phyloP scores from a whole-genome alignment of 2,797 vertebrate genomes.

The Etheostoma perlongum region DNA sequence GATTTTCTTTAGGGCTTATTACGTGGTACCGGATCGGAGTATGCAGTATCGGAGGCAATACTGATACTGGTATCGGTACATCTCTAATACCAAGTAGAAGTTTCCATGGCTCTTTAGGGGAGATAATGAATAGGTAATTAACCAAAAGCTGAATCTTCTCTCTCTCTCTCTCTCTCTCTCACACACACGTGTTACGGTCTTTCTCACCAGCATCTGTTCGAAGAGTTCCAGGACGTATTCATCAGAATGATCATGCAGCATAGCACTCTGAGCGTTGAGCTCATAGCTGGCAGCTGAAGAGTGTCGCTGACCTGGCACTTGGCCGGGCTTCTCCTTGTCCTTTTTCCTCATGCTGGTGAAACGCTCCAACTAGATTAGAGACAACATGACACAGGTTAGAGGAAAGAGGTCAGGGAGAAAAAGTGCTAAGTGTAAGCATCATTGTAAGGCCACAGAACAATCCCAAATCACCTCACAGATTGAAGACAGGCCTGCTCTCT shows the following conservation, averaged over 20 bases:
- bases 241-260: conserved; percentile 86
- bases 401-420: conserved; percentile 19
- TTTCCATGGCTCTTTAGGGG: conserved; percentile 4
- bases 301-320: conserved; percentile 81
- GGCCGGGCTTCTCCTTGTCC: conserved; percentile 89
- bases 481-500: neutral
- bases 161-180: too few species aligned
- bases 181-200: neutral
- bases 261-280: conserved; percentile 72
- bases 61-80: too few species aligned
- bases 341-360: conserved; percentile 96
- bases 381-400: conserved; percentile 48
- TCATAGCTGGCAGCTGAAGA: conserved; percentile 88
- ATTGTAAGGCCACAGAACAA: conserved; percentile 20
- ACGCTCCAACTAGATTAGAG: conserved; percentile 88
- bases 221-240: conserved; percentile 91
- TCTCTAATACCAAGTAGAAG: neutral
- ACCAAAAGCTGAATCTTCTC: neutral
- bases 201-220: conserved; percentile 94
- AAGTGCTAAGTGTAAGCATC: neutral
- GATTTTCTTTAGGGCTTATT: too few species aligned
- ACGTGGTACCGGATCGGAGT: too few species aligned
- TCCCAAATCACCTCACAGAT: conserved; percentile 35
- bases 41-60: too few species aligned
- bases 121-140: neutral